Conservation (phyloP, 1,140 invertebrate species). For the Pogonus chalceus region DNA sequence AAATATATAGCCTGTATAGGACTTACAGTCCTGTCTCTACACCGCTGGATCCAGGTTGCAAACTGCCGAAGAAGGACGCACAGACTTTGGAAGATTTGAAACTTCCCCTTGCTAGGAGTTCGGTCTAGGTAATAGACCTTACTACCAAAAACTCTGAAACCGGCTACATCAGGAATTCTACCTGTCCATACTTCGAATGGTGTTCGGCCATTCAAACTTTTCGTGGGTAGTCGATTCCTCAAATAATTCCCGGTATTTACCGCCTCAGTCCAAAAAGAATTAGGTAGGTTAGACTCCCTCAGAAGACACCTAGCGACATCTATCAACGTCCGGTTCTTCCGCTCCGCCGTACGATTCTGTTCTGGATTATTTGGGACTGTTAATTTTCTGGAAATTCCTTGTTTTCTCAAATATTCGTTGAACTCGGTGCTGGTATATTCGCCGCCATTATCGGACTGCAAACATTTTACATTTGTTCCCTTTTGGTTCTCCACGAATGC, state of each 20-base stretch:
- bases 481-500: constrained; percentile 9
- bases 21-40: constrained; percentile 25
- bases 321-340: constrained; percentile 22
- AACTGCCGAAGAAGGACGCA: too few species aligned
- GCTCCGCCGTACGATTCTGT: constrained; percentile 29
- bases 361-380: constrained; percentile 28
- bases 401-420: constrained; percentile 9
- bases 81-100: constrained; percentile 7
- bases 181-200: constrained; percentile 22
- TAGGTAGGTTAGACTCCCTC: constrained; percentile 8
- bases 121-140: constrained; percentile 17
- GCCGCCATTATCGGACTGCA: constrained; percentile 21
- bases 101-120: constrained; percentile 20
- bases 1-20: constrained; percentile 33
- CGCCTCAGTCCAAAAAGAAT: constrained; percentile 22
- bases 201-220: constrained; percentile 11
- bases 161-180: constrained; percentile 9
- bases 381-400: constrained; percentile 16
- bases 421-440: constrained; percentile 18
- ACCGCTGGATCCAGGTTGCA: too few species aligned
- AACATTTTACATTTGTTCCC: constrained; percentile 13
- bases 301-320: constrained; percentile 22
- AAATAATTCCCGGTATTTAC: constrained; percentile 15
- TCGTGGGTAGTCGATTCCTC: constrained; percentile 17
- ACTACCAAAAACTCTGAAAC: constrained; percentile 20